These are phyloP conservation scores for Tetanocera ferruginea DNA, from an alignment of 2,888 invertebrate genomes.

Conservation along the genomic window DNA sequence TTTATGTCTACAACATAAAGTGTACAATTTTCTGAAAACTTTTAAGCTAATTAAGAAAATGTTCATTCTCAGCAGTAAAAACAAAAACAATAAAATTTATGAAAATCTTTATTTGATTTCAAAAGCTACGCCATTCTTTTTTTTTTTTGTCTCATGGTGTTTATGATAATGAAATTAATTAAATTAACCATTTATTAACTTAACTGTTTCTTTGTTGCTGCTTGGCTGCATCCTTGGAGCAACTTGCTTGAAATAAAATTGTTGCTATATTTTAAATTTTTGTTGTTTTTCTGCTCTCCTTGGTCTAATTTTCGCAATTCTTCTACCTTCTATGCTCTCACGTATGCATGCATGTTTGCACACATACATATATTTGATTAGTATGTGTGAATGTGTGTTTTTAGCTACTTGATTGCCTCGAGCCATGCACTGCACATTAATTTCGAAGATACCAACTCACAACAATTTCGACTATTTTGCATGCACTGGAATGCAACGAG, in stretches of 20 bases:
- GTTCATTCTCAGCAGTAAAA: no score
- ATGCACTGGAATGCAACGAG: slow-evolving; percentile 9
- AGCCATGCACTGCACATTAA: slow-evolving; percentile 20
- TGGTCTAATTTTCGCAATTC: slow-evolving; percentile 5
- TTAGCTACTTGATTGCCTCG: neutral
- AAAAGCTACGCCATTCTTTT: no score
- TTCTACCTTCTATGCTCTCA: neutral
- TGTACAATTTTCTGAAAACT: no score
- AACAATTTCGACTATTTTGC: slow-evolving; percentile 20
- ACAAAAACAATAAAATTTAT: no score
- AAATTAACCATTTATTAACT: slow-evolving; percentile 41
- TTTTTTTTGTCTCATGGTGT: no score
- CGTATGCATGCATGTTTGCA: no score
- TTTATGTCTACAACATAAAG: no score
- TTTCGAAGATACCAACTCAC: slow-evolving; percentile 14
- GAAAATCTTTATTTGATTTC: no score
- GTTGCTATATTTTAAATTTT: neutral
- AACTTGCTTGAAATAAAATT: neutral
- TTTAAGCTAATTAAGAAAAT: no score
- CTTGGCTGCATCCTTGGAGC: neutral
- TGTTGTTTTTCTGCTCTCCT: neutral
- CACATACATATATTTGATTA: no score
- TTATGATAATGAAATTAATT: no score
- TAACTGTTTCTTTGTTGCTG: neutral
- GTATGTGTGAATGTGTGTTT: neutral